Percentiles rank a stretch among this genome's conserved stretches.
Conservation (phyloP, 2,888 invertebrate genomes). For the Melinaea menophilus region DNA sequence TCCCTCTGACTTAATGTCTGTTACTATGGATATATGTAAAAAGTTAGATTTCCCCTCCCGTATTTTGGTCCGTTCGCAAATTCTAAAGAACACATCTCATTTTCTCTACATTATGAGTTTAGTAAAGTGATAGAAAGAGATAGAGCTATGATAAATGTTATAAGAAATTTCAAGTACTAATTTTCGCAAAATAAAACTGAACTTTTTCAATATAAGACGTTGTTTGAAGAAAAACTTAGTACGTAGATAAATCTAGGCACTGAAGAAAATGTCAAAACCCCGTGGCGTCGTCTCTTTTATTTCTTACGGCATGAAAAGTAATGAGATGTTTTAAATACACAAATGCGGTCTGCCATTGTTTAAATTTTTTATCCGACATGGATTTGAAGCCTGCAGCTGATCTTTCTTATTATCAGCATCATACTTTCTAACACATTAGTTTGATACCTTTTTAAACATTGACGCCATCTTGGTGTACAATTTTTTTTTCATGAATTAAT, state of each 20-base stretch:
- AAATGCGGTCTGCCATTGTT: constrained; percentile 39
- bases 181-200: constrained; percentile 63
- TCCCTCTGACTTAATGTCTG: constrained; percentile 17
- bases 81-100: constrained; percentile 38
- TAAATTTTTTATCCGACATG: constrained; percentile 25
- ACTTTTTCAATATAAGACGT: constrained; percentile 60
- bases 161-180: constrained; percentile 50
- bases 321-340: constrained; percentile 63
- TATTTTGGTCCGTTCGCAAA: constrained; percentile 29
- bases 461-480: no score
- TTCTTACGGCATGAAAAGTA: constrained; percentile 63
- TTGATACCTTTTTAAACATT: no score
- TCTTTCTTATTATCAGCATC: neutral
- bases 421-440: neutral
- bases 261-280: constrained; percentile 47
- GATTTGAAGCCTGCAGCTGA: constrained; percentile 17
- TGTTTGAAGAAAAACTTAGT: constrained; percentile 58
- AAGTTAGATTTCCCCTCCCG: constrained; percentile 29
- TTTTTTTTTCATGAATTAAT: no score
- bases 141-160: constrained; percentile 41
- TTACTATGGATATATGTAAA: constrained; percentile 27
- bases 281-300: constrained; percentile 56
- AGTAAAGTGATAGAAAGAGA: constrained; percentile 59
- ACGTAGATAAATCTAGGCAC: constrained; percentile 33
- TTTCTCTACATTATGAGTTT: constrained; percentile 53